Evolutionary conservation across 2,797 vertebrate genomes (phyloP), one percentile per base, ranked within the genome.

Genomic region (Urocyon cinereoargenteus): DNA sequence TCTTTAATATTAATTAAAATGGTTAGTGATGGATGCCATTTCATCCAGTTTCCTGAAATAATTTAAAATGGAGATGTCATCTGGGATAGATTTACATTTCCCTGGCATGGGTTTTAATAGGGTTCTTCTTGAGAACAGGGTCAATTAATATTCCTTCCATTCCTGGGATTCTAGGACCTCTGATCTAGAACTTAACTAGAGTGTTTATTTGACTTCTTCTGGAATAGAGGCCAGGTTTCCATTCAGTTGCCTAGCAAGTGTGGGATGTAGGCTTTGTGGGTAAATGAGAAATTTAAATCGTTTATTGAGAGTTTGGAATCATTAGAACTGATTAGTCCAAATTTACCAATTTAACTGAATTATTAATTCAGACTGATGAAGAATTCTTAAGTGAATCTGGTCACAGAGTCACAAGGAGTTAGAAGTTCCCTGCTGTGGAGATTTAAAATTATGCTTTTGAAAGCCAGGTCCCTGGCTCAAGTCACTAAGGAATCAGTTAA

Each of bases 361-460:
- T 85, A 85, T 88, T 94, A 94, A 94, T 96, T 91, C 57, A 84
- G 88, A 66, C 86, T 79, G 84, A 81, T 85, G 84, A 86, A 79
- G 86, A 78, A 53, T 64, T 95, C 49, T 85, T 82, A 86, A 86
- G 68, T 73, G 78, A 97, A 91, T 94, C 86, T 85, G 64, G 31
- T 89, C 86, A 55, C 57, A 86, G 61, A 87, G n/a, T 86, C 21
- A 68, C 79, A 90, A 92, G 93, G 45, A 68, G 18, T 88, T 70
- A 83, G 77, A 93, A 55, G 62, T 72, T 66, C 31, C 91, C 72
- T 91, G 40, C 24, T 53, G 34, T 19, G 68, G 59, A 90, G 91
- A 86, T 86, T 88, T 45, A 45, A 81, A 66, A 73, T 49, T 64
- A 55, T 53, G 79, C 88, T 59, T 91, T 66, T 83, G 91, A 86